Evolutionary conservation across 2,113 vertebrate species (phyloP), one percentile per base, ranked within the genome.

Genomic region (Zingel zingel): DNA sequence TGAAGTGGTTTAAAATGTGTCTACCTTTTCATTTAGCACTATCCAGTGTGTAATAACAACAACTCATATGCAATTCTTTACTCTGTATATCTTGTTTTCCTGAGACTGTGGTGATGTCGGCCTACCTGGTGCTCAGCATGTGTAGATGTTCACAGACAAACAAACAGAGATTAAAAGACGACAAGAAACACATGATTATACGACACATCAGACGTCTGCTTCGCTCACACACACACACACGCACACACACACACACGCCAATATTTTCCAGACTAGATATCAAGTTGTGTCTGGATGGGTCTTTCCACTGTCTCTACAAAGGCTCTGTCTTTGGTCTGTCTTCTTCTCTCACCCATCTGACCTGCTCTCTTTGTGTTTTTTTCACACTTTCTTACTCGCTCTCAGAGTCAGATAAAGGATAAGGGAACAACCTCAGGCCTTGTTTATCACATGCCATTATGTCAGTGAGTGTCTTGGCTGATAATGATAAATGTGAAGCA

Each of bases 161-260:
- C 64, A 75, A 36, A 68, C 74, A 87, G 68, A 91, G 63, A 86
- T 91, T 43, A 74, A 90, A 84, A 91, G 89, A 85, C 23, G 3
- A 54, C 54, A 53, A 76, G 74, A 78, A 50, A 74, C 81, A 81
- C 21, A 56, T 89, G 67, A 90, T 87, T 88, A 90, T 36, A 68
- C 1, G 1, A 63, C 67, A 77, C 76, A 89, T 89, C 83, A 89
- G 77, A 89, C 47, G 81, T 86, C 79, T 89, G 79, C 68, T 48
- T 45, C 30, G 10, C 33, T 33, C 33, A 56, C 71, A 50, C 77
- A 54, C 73, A 23, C 74, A 16, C 54, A 45, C 66, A 81, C 71
- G 61, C 67, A 21, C 58, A 75, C 75, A 25, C 75, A 30, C 72
- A 53, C 59, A 54, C 62, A 66, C 68, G 1, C 33, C 84, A 89